Evolutionary conservation across 2,888 invertebrate species (phyloP).

Genomic region (Lacanobia oleracea): DNA sequence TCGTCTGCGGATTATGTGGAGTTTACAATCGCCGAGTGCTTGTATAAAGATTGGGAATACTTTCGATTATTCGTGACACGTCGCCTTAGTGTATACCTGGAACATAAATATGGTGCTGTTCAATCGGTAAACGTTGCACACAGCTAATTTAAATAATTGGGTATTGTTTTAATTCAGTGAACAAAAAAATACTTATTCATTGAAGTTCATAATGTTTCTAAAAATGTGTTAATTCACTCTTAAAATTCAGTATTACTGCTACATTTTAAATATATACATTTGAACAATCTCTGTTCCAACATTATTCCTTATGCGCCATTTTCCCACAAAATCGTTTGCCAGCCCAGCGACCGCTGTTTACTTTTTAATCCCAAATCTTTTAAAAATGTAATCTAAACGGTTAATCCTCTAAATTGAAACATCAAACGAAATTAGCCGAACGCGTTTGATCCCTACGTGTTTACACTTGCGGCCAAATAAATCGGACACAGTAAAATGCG

Average conservation of each 20-base stretch:
- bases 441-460: constrained; percentile 58
- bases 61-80: constrained; percentile 61
- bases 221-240: neutral
- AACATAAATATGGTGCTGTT: constrained; percentile 23
- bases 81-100: constrained; percentile 31
- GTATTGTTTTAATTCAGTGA: neutral
- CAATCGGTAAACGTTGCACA: neutral
- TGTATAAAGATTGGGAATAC: constrained; percentile 64
- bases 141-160: neutral
- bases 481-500: constrained; percentile 69
- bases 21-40: constrained; percentile 58
- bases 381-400: constrained; percentile 43
- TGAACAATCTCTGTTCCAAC: neutral
- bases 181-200: too few species aligned
- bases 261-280: neutral
- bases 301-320: neutral
- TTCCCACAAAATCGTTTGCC: neutral
- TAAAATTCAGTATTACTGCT: neutral
- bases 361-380: constrained; percentile 40
- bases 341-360: constrained; percentile 11
- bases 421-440: constrained; percentile 62
- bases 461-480: constrained; percentile 66
- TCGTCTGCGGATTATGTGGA: constrained; percentile 53
- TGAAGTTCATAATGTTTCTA: neutral
- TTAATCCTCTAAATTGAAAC: constrained; percentile 57